Evolutionary conservation across 2,888 invertebrate species (phyloP).

Genomic region (Osedax fenrisi): DNA sequence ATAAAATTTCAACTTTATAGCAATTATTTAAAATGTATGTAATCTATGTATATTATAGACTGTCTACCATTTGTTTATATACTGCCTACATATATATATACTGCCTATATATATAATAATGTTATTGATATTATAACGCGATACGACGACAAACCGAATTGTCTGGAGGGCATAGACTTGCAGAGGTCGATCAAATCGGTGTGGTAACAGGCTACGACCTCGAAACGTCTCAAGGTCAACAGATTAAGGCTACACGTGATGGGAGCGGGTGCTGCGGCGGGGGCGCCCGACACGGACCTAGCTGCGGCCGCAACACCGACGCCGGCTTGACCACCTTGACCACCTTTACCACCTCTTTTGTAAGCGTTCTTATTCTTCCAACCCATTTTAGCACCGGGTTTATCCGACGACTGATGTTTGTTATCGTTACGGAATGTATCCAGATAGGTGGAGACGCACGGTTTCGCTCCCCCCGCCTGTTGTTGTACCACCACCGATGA

Average conservation of each 20-base stretch:
- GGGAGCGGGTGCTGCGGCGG: background rate
- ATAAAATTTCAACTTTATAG: too few relatives aligned
- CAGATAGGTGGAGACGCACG: too few relatives aligned
- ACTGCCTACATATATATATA: too few relatives aligned
- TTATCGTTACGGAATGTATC: too few relatives aligned
- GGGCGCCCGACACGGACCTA: background rate
- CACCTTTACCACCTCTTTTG: background rate
- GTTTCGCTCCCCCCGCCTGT: too few relatives aligned
- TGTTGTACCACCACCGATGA: background rate
- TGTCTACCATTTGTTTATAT: too few relatives aligned
- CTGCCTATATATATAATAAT: too few relatives aligned
- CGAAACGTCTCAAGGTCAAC: background rate
- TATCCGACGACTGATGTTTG: too few relatives aligned
- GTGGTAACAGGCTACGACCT: background rate
- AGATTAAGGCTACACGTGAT: background rate
- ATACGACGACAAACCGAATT: background rate
- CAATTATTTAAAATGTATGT: too few relatives aligned
- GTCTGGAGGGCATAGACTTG: background rate
- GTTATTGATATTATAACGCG: too few relatives aligned
- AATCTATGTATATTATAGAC: too few relatives aligned
- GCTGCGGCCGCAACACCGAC: background rate
- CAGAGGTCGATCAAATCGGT: background rate
- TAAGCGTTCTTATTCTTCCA: background rate
- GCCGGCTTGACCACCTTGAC: background rate
- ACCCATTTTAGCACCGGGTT: background rate